These are phyloP conservation scores for Eudasyphora cyanicolor DNA, from an alignment of 2,888 invertebrate species.

Conservation along the genomic window DNA sequence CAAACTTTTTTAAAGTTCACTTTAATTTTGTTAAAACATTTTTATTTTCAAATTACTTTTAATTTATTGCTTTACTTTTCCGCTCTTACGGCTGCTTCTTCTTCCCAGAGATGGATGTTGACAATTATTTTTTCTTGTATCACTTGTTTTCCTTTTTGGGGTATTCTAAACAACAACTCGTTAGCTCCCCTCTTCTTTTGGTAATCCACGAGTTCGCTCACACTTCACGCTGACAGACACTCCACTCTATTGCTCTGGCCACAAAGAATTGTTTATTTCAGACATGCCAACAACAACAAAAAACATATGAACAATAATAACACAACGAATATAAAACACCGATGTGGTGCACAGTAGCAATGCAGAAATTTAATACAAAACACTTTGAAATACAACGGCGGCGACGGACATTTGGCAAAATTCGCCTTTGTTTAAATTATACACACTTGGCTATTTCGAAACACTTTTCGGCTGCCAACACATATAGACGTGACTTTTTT, in stretches of 20 bases:
- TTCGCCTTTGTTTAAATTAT: not conserved
- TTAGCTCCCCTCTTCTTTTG: not conserved
- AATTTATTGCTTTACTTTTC: not conserved
- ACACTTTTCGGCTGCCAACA: not conserved
- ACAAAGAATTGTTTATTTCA: conserved; percentile 10
- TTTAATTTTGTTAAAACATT: conserved; percentile 36
- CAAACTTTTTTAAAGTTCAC: conserved; percentile 25
- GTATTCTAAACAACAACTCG: conserved; percentile 28
- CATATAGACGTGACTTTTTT: not conserved
- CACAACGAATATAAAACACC: not conserved
- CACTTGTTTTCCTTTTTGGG: not conserved
- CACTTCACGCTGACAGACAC: not conserved
- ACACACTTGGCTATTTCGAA: too few relatives aligned
- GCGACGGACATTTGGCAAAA: not conserved
- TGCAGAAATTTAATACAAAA: not conserved
- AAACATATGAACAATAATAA: not conserved
- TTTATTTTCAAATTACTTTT: not conserved
- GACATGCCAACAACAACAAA: not conserved
- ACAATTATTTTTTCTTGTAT: conserved; percentile 7
- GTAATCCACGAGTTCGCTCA: not conserved
- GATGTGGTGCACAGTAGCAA: conserved; percentile 3
- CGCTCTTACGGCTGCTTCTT: not conserved
- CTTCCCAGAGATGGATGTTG: not conserved
- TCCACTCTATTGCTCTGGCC: not conserved
- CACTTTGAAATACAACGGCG: not conserved